Evolutionary conservation across 37 sponge, comb jelly and placozoan genomes (phyloP).

Genomic region (Oscarella lobularis): DNA sequence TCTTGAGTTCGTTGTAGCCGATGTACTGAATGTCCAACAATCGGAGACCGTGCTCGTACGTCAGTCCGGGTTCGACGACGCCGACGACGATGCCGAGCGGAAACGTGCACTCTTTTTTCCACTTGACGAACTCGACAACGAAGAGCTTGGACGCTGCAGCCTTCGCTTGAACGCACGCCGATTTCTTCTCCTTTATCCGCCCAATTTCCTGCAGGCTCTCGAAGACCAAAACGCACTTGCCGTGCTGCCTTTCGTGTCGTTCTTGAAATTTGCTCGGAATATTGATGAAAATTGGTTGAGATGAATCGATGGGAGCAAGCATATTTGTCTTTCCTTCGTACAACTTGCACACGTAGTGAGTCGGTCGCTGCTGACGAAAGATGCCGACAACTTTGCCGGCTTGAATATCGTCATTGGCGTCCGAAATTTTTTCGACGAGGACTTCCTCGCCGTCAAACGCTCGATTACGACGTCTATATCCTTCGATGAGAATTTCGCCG

Average conservation of each 20-base stretch:
- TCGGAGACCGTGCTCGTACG: background rate
- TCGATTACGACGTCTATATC: background rate
- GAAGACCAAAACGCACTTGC: background rate
- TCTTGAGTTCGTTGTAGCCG: no score
- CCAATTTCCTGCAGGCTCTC: background rate
- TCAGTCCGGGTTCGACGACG: background rate
- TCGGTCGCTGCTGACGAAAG: background rate
- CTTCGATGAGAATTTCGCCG: background rate
- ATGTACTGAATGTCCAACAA: background rate
- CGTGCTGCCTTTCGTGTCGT: no score
- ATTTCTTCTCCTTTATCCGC: no score
- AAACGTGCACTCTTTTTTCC: background rate
- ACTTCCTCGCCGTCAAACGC: constrained; percentile 8
- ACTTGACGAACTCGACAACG: background rate
- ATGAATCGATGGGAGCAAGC: background rate
- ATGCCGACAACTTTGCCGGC: background rate
- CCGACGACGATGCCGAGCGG: background rate
- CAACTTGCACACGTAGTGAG: background rate
- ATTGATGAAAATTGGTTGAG: background rate
- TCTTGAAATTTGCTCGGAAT: background rate
- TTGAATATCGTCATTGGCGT: background rate
- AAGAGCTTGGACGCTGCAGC: background rate
- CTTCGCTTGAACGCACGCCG: background rate
- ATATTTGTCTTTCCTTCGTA: background rate
- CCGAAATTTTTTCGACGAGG: background rate